Evolutionary conservation across 2,113 vertebrate species (phyloP), one percentile per base, ranked within the genome.

Genomic region (Rhinopithecus roxellana): DNA sequence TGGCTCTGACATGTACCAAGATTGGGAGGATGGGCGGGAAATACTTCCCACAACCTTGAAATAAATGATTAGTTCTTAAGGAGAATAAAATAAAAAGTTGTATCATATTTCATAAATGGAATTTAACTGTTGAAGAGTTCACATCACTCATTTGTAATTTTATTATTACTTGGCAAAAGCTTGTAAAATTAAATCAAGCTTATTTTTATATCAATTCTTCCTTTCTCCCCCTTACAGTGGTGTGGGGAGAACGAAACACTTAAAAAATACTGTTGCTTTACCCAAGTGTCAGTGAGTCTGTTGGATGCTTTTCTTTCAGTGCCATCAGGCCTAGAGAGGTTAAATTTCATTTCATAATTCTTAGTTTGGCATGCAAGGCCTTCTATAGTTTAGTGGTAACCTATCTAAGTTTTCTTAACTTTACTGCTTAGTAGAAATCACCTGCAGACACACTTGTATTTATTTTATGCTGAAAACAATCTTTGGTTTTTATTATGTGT

Each of bases 1-100:
- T 98, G 98, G 98, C 97, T 98, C 95, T 97, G 97, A 98, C 98
- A 99, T 98, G 97, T 98, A 98, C 98, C 92, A 97, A 97, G 97
- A 97, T 98, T 92, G 95, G 14, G 40, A 10, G 61, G 67, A 35
- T 69, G 67, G 32, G 32, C 1, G 40, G 95, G 81, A 97, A 97
- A 87, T 52, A 95, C 82, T 92, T 98, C 81, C 93, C 74, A 95
- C 97, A 96, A 92, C 97, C 97, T 96, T 92, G 78, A 97, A 98
- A 98, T 97, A 98, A 95, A 96, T 98, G 89, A 97, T 96, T 85
- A 40, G 25, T 96, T 52, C 98, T 97, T 96, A 89, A 96, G 97
- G 97, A 98, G 96, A 98, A 94, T 72, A 98, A 88, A 93, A 96
- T 61, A 93, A 96, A 92, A 93, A 93, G 67, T 90, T 59, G 89